These are phyloP conservation scores for Alentia gelatinosa DNA, from an alignment of 2,888 invertebrate genomes.

Conservation along the genomic window DNA sequence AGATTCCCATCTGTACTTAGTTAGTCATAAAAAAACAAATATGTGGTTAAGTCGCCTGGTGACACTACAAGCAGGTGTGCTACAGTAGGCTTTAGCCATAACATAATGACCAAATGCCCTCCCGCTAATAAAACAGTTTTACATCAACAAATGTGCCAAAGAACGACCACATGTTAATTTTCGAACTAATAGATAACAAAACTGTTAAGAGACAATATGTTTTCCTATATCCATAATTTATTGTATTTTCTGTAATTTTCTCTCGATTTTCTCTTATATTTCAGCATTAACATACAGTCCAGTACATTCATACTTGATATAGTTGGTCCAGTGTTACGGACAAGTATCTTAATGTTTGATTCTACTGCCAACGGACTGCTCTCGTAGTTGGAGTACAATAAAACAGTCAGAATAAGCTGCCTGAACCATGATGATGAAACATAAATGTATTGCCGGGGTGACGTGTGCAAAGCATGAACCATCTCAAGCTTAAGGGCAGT, in stretches of 20 bases:
- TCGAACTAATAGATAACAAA: too few relatives aligned
- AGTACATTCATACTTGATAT: not conserved
- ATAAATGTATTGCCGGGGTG: not conserved
- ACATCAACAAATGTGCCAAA: too few relatives aligned
- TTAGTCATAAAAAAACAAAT: too few relatives aligned
- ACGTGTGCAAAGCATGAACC: not conserved
- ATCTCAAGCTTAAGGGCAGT: not conserved
- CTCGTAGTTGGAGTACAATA: not conserved
- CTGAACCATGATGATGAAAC: not conserved
- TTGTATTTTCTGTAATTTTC: not conserved
- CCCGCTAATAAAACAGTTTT: too few relatives aligned
- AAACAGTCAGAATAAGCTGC: not conserved
- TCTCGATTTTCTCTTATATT: not conserved
- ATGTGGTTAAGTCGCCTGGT: too few relatives aligned
- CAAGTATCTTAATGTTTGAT: not conserved
- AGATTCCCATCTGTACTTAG: too few relatives aligned
- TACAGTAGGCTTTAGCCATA: too few relatives aligned
- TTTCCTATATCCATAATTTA: not conserved
- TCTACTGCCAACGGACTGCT: not conserved
- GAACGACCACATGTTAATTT: too few relatives aligned
- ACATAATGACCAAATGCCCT: too few relatives aligned
- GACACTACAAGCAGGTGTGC: too few relatives aligned
- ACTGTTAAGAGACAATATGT: too few relatives aligned
- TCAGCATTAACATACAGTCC: not conserved
- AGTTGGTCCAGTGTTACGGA: not conserved